Base-by-base conservation (phyloP, 2,888 invertebrate species). In the Apantesis nais region DNA sequence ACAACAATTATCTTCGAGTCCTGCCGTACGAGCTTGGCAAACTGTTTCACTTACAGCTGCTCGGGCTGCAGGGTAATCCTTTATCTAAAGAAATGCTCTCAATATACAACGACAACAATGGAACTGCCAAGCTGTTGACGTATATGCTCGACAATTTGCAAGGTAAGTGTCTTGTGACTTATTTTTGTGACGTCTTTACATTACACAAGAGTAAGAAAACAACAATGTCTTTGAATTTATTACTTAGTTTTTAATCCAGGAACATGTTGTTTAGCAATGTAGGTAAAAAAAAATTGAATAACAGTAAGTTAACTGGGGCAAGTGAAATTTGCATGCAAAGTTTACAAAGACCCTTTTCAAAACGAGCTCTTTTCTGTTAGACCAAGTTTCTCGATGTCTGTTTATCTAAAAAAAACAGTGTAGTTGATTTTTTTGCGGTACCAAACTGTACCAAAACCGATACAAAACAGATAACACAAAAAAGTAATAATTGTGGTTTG, bases 1-100 rank as follows among this genome's bases (percentile, higher is more conserved):
- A 98, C 95, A 97, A 99, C 95, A 99, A 99, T 95, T 97, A 97
- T 93, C 96, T 99, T 84, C 97, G 99, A 81, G 97, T 98, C 83
- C 96, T 99, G 87, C 99, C 99, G 5, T 99, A 98, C 93, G 99
- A 99, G 95, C 96, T 99, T 85, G 99, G 99, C 83, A 99, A 99
- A 95, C 96, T 99, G 85, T 99, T 99, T 95, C 98, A 99, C 95
- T 96, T 99, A 79, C 98, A 99, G 93, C 97, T 98, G 87, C 96
- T 99, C 82, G 99, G 99, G 88, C 96, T 98, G 83, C 97, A 98
- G 88, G 99, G 99, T 37, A 99, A 99, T 96, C 99, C 99, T 60
- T 96, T 99, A 78, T 97, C 97, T 88, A 98, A 98, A 92, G 99
- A 99, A 90, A 97, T 99, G 92, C 96, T 98, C 92, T 96, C 97